These are phyloP conservation scores for Noctilio leporinus DNA, from an alignment of 2,113 vertebrate species.

Conservation along the genomic window DNA sequence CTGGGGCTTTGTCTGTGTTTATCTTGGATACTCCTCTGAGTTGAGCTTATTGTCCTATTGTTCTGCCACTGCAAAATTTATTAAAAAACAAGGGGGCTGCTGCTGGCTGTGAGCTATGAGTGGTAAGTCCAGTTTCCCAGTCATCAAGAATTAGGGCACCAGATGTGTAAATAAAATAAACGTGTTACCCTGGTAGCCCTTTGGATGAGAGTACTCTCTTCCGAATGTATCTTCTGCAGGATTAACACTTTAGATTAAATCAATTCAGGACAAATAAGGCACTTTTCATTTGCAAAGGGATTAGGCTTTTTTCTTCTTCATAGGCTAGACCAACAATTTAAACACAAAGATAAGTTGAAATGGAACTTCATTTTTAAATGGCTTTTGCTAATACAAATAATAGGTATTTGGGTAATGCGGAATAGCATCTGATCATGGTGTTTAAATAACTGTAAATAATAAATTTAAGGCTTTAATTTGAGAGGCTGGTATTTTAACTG, in stretches of 20 bases:
- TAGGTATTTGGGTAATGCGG: neutral
- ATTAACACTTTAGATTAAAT: conserved; percentile 54
- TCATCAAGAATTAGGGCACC: conserved; percentile 18
- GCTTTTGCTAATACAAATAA: conserved; percentile 33
- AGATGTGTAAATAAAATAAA: conserved; percentile 57
- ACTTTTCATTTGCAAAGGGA: conserved; percentile 67
- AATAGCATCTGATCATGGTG: neutral
- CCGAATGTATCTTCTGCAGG: neutral
- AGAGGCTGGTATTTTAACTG: conserved; percentile 11
- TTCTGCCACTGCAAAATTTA: conserved; percentile 13
- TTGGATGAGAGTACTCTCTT: neutral
- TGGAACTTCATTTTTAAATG: conserved; percentile 50
- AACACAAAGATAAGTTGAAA: conserved; percentile 56
- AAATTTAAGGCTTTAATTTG: conserved; percentile 40
- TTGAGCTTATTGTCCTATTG: conserved; percentile 32
- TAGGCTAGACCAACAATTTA: conserved; percentile 50
- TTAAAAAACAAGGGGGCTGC: neutral
- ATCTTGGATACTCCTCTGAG: neutral
- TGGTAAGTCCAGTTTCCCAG: neutral
- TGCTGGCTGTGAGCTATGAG: neutral
- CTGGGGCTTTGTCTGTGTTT: neutral
- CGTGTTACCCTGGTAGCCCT: neutral
- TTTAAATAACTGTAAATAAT: conserved; percentile 45
- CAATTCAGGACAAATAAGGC: conserved; percentile 33
- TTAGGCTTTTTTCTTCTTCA: neutral